Conservation (phyloP, 2,113 vertebrate genomes). For the Ivindomyrus marchei region DNA sequence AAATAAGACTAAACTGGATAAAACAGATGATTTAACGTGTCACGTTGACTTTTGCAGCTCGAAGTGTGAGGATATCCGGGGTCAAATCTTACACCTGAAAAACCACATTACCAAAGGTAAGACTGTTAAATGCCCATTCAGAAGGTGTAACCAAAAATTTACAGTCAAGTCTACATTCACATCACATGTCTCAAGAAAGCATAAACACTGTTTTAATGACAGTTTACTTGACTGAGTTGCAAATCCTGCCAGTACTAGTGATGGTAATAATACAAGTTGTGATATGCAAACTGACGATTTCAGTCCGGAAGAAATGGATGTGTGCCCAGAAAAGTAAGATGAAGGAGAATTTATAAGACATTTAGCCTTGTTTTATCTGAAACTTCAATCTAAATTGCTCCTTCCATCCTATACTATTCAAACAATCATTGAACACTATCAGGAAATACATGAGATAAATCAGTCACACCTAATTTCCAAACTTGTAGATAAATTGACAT, state of each 20-base stretch:
- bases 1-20: background rate
- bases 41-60: background rate
- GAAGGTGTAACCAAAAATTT: too few species aligned
- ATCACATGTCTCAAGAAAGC: background rate
- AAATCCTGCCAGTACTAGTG: background rate
- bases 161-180: too few species aligned
- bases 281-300: background rate
- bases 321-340: background rate
- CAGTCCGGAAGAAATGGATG: background rate
- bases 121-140: too few species aligned
- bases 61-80: background rate
- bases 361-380: background rate
- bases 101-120: too few species aligned
- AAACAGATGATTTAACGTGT: background rate
- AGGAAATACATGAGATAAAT: background rate
- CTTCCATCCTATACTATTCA: slow-evolving; percentile 17
- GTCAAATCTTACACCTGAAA: background rate
- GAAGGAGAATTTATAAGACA: background rate
- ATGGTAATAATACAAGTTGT: background rate
- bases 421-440: slow-evolving; percentile 13
- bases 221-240: too few species aligned
- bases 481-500: background rate
- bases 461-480: slow-evolving; percentile 14
- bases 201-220: background rate
- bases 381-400: background rate